phyloP scores from a whole-genome alignment of 2,888 invertebrate species.

The Crossocerus cetratus region DNA sequence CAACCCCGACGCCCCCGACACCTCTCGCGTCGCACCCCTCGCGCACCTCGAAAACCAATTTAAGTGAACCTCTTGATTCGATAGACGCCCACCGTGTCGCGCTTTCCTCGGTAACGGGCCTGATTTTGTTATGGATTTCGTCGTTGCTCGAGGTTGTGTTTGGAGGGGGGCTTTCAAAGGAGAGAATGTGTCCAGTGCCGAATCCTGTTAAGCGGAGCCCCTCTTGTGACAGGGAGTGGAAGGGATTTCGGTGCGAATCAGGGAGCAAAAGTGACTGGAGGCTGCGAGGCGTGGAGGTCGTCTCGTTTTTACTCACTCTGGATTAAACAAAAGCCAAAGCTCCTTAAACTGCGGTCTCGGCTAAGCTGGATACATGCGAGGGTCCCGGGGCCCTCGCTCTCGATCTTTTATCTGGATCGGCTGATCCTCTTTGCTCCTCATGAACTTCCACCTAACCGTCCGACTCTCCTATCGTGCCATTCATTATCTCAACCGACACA shows the following conservation, averaged over 20 bases:
- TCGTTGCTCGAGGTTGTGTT: too few relatives aligned
- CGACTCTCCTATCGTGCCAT: too few relatives aligned
- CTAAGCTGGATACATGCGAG: slow-evolving; percentile 76
- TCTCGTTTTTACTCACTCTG: slow-evolving; percentile 71
- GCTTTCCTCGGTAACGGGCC: too few relatives aligned
- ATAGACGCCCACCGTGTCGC: too few relatives aligned
- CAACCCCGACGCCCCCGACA: too few relatives aligned
- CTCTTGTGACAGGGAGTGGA: slow-evolving; percentile 37
- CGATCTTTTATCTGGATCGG: slow-evolving; percentile 74
- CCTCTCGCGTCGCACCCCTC: too few relatives aligned
- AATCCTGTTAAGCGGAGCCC: not conserved
- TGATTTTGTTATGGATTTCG: too few relatives aligned
- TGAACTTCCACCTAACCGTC: slow-evolving; percentile 53
- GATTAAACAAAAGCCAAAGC: slow-evolving; percentile 76
- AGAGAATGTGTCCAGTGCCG: too few relatives aligned
- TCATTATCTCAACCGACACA: too few relatives aligned
- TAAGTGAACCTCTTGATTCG: too few relatives aligned
- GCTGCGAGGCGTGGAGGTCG: slow-evolving; percentile 40
- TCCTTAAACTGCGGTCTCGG: slow-evolving; percentile 76
- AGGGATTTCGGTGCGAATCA: slow-evolving; percentile 59
- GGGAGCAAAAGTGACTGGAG: slow-evolving; percentile 52
- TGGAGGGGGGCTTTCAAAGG: too few relatives aligned
- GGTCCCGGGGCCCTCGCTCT: slow-evolving; percentile 59
- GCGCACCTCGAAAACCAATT: too few relatives aligned
- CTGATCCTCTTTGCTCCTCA: slow-evolving; percentile 69